Conservation (phyloP, 2,888 invertebrate species). For the Coecobrya sp. region DNA sequence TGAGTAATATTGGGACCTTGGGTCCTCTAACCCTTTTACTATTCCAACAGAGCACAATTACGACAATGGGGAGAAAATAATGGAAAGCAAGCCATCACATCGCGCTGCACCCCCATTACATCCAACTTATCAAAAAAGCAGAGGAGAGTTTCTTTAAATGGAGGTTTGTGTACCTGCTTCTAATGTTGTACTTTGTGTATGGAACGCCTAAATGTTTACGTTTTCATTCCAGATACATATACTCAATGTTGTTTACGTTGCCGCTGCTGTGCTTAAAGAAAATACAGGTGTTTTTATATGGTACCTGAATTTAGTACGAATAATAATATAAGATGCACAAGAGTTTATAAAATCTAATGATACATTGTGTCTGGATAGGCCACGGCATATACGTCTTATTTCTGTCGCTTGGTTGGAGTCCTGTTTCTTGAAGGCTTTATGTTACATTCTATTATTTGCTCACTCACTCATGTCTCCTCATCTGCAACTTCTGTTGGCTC, state of each 20-base stretch:
- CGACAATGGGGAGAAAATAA: slow-evolving; percentile 51
- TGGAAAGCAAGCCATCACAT: slow-evolving; percentile 48
- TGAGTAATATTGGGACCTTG: slow-evolving; percentile 74
- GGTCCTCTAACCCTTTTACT: slow-evolving; percentile 67
- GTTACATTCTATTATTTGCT: slow-evolving; percentile 71
- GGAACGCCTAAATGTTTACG: background rate
- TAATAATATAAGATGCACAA: background rate
- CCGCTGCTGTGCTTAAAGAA: background rate
- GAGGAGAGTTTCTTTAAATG: background rate
- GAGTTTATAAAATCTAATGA: background rate
- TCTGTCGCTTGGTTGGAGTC: slow-evolving; percentile 41
- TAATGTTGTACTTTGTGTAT: background rate
- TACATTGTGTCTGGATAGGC: background rate
- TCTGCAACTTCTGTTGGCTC: slow-evolving; percentile 31
- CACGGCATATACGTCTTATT: background rate
- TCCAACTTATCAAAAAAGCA: slow-evolving; percentile 30
- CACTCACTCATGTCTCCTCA: slow-evolving; percentile 70
- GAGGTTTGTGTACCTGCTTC: background rate
- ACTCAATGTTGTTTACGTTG: background rate
- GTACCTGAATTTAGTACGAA: background rate
- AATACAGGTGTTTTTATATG: slow-evolving; percentile 40
- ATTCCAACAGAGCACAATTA: slow-evolving; percentile 46
- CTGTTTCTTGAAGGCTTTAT: slow-evolving; percentile 62
- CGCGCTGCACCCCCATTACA: slow-evolving; percentile 35
- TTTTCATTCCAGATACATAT: background rate